Conservation (phyloP, 2,888 invertebrate species). For the Cosmorhoe ocellata region DNA sequence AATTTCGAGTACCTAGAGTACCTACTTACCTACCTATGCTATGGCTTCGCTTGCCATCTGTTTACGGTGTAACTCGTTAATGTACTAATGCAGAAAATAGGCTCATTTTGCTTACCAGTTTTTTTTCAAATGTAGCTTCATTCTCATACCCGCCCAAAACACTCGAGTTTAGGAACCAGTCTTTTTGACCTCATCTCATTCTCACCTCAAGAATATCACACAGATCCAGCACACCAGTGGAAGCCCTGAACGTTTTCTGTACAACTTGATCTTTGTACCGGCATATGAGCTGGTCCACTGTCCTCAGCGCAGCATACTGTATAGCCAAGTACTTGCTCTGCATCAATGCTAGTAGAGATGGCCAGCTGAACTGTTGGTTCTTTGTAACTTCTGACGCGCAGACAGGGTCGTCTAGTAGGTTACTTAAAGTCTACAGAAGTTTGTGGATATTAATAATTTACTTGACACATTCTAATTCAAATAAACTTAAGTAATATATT, state of each 20-base stretch:
- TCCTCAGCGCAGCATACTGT: slow-evolving; percentile 72
- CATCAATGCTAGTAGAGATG: slow-evolving; percentile 68
- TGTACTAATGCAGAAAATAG: too few relatives aligned
- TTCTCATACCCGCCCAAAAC: too few relatives aligned
- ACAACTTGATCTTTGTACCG: slow-evolving; percentile 71
- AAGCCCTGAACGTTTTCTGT: slow-evolving; percentile 74
- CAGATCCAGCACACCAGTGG: slow-evolving; percentile 73
- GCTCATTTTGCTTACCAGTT: too few relatives aligned
- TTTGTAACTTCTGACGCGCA: slow-evolving; percentile 73
- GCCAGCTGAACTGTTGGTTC: slow-evolving; percentile 76
- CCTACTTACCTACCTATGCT: too few relatives aligned
- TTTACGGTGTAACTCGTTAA: too few relatives aligned
- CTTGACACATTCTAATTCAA: too few relatives aligned
- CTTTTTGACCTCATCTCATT: neutral
- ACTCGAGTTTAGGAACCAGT: too few relatives aligned
- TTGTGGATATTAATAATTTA: too few relatives aligned
- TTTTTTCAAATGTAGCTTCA: too few relatives aligned
- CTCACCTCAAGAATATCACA: slow-evolving; percentile 78
- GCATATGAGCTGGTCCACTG: slow-evolving; percentile 71
- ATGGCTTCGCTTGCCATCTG: too few relatives aligned
- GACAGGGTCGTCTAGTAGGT: slow-evolving; percentile 75
- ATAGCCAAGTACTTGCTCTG: slow-evolving; percentile 76
- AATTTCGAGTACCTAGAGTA: too few relatives aligned
- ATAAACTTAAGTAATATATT: too few relatives aligned
- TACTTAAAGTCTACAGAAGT: slow-evolving; percentile 62